These are phyloP conservation scores for Otus sunia DNA, from an alignment of 2,113 vertebrate genomes.

Conservation along the genomic window DNA sequence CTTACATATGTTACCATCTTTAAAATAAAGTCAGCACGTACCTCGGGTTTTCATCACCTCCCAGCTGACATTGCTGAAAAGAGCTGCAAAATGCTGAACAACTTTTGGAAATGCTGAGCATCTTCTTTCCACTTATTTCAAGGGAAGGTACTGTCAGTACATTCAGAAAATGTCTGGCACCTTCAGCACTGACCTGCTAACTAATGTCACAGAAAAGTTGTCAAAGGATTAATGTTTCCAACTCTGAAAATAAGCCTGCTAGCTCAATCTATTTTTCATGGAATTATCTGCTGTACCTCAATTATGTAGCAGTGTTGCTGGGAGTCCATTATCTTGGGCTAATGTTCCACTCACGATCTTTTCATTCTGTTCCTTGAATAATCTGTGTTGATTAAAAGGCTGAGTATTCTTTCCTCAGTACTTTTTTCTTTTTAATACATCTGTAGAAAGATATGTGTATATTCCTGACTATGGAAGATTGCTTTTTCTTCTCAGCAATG, in stretches of 20 bases:
- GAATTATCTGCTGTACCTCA: not conserved
- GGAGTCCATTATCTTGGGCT: not conserved
- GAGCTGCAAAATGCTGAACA: not conserved
- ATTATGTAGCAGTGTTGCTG: not conserved
- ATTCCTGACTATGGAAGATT: not conserved
- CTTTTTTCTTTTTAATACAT: not conserved
- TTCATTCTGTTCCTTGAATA: not conserved
- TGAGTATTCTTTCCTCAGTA: not conserved
- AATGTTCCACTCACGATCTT: not conserved
- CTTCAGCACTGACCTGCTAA: not conserved
- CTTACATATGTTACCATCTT: fast-evolving
- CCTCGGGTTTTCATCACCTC: not conserved
- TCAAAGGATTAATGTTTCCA: not conserved
- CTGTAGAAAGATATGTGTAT: not conserved
- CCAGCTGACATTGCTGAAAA: not conserved
- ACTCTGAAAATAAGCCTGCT: not conserved
- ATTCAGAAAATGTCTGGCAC: not conserved
- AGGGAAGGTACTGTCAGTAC: not conserved
- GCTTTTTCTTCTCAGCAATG: not conserved
- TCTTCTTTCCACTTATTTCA: not conserved
- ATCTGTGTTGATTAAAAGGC: not conserved
- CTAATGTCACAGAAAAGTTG: not conserved
- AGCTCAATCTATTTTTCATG: not conserved
- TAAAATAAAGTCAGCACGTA: not conserved
- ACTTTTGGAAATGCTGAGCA: not conserved